Evolutionary conservation across 2,888 invertebrate species (phyloP), one percentile per base, ranked within the genome.

Genomic region (Kryphioiulus occultus): DNA sequence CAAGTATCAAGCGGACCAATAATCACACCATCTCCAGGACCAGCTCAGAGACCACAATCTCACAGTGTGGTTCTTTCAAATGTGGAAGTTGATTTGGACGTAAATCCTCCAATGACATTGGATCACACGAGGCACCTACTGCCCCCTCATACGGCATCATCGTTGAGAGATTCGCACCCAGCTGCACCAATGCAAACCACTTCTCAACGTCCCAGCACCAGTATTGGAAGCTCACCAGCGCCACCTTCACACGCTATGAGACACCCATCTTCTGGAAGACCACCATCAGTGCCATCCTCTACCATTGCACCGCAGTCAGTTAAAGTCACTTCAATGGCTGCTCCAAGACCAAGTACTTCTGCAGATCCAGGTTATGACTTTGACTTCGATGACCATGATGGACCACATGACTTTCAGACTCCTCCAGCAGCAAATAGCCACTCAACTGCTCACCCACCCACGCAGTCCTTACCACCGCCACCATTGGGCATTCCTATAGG

Each of bases 121-220:
- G 84, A 84, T n/a, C 84, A 84, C 2, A 35, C 84, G 26, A 84
- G 84, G 84, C 84, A 84, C 42, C 84, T 84, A n/a, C 84, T 12
- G 35, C 84, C 84, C n/a, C 84, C 84, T 39, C 35, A 42, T 0
- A 84, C 84, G 35, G 84, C 84, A n/a, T 32, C 84, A 35, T n/a
- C 84, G 4, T 22, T 84, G 2, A 84, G 84, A 84, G 22, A 42
- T 35, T 42, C 35, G 5, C 84, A 84, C 19, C 84, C 32, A 39
- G 32, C 84, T 26, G 17, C 19, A 35, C 30, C 83, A 83, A 22
- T n/a, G 22, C 22, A 68, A 26, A 68, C 68, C 5, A 22, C 68
- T 5, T 5, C 22, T 68, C 39, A 84, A 15, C 19, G n/a, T 35
- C 84, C 35, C 19, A 84, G 35, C 32, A 83, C 83, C 9, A 84